Evolutionary conservation across 1,140 invertebrate species (phyloP), one percentile per base, ranked within the genome.

Genomic region (Drosophila insularis): DNA sequence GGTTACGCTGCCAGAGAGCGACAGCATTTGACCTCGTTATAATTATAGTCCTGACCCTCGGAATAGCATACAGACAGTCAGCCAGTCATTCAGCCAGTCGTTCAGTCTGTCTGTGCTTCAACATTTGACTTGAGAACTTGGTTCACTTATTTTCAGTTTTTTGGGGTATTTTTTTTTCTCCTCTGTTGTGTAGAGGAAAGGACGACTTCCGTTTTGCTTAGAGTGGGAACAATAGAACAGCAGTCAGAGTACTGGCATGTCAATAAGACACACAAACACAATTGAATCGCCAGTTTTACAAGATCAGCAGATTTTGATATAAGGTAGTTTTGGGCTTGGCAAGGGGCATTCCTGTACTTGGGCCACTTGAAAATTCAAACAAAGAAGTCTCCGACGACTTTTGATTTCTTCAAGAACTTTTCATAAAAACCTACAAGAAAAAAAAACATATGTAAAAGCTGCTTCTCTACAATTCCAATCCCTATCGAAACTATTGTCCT

Each of bases 331-430:
- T 74, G 4, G 58, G 63, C 70, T 70, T 58, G 40, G 40, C 53
- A 63, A 74, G 73, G 72, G 72, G 72, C 70, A 74, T 74, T 74
- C 71, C 78, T 68, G 68, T 67, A 73, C 78, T 79, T 43, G 64
- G 27, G 31, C 50, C 78, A 87, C 82, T 87, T 68, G 75, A 65
- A 27, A 27, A 53, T 27, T 10, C 31, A 68, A 87, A 86, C 81
- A 86, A 89, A 63, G 58, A 50, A 72, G 8, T 50, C 63, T 65
- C 37, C 62, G 71, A 81, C 79, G 75, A 89, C 79, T 89, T 87
- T 82, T 87, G 82, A 81, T 81, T 87, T 58, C 82, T 79, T 81
- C 61, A 73, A 79, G 79, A 74, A 89, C 76, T 89, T 87, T 77
- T 63, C 35, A 37, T 11, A 35, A 69, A 69, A 61, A 71, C 54